Base-by-base conservation (phyloP, 2,888 invertebrate genomes). In the Aleiodes alternator region DNA sequence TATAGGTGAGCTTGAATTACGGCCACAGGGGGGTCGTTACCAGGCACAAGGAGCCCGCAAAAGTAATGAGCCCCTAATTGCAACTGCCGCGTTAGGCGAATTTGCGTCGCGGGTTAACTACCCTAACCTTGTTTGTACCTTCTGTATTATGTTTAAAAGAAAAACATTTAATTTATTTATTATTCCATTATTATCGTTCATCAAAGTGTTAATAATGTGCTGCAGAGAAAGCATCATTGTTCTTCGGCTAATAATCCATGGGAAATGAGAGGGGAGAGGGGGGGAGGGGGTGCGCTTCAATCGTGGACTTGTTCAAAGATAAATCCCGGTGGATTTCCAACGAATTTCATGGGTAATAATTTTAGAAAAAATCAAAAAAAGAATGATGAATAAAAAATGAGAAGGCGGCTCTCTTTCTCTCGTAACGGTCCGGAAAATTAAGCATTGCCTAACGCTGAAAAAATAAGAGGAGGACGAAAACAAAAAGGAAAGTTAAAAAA, bases 41-140 rank as follows among this genome's bases (percentile, higher is more conserved):
- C 69, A 73, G 68, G 76, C 76, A 50, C 76, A 75, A 80, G 79
- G 79, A 82, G 80, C 80, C 79, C 81, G 82, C 81, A 76, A 81
- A 83, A 82, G 79, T 82, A 83, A 82, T 79, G 82, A 84, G 82
- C 81, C 82, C 81, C 80, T 84, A 85, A 85, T 85, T 84, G 80
- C 82, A 77, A 76, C 73, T 70, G 76, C 81, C 80, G 82, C 80
- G 81, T 82, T 73, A 73, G 50, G 69, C 59, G 73, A 73, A 69
- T 73, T 73, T 73, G 69, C 51, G 69, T 64, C 64, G 64, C 48
- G 8, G 48, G 64, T 64, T 64, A 64, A 64, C 43, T 64, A 48
- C 64, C 64, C 64, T 48, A 64, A 64, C 43, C 16, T 48, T 43
- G 43, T 48, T 48, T 64, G 68, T 68, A 73, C 9, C 43, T 43